Evolutionary conservation across 2,888 invertebrate genomes (phyloP), one percentile per base, ranked within the genome.

Genomic region (Euclidia mi): DNA sequence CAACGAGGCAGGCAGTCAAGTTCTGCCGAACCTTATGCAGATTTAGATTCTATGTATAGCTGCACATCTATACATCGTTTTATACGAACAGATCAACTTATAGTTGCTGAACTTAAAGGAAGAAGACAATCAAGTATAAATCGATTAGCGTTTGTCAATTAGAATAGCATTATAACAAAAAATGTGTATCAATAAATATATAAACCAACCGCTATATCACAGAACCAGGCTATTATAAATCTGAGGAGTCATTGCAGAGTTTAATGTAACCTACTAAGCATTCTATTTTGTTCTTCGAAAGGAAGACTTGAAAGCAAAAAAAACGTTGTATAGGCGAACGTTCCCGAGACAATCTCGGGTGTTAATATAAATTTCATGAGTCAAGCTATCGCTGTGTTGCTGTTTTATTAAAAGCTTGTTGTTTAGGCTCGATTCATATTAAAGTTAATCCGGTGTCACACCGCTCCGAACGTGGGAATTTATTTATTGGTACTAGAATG

Each of bases 351-450:
- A 81, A 81, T 78, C 78, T 81, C 76, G 74, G 73, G 70, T 74
- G 84, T 81, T 86, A 84, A 87, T 88, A 87, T 82, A 84, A 87
- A 83, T 87, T 86, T 88, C 84, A 87, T 82, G 80, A 84, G 78
- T 57, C 74, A 57, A 72, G 78, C 79, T 79, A 81, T 83, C 73
- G 80, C 75, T 70, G 73, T 63, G 76, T 74, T 81, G 78, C 69
- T 84, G 73, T 84, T 87, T 85, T 87, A 86, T 85, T 87, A 85
- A 85, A 83, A 82, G 69, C 57, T 67, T 65, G 80, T 82, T 86
- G 81, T 81, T 82, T 80, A 81, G 78, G 69, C 77, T 71, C 78
- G 79, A 82, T 84, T 79, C 82, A 82, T 84, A 84, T 82, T 81
- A 82, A 78, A 83, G 47, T 72, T 71, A 68, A 69, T 64, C 67